Evolutionary conservation across 2,113 vertebrate species (phyloP).

Genomic region (Malurus cyaneus): DNA sequence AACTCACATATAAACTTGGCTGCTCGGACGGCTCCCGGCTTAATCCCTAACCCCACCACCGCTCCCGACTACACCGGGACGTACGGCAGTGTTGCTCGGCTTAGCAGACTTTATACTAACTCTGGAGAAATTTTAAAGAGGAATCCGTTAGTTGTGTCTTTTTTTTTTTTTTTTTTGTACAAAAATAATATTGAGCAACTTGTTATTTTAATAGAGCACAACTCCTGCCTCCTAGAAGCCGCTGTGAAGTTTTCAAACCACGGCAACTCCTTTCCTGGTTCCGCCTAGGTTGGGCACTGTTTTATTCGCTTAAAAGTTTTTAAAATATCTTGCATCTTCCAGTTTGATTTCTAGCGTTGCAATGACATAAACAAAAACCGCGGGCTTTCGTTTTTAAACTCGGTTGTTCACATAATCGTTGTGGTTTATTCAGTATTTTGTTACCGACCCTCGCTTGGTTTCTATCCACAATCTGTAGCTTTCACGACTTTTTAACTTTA

Average conservation of each 20-base stretch:
- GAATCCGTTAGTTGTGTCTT: slow-evolving; percentile 64
- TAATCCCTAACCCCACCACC: neutral
- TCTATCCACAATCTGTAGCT: slow-evolving; percentile 76
- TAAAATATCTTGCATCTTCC: slow-evolving; percentile 36
- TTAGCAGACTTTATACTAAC: slow-evolving; percentile 51
- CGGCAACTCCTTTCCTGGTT: neutral
- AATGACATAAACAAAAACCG: slow-evolving; percentile 51
- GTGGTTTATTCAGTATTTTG: slow-evolving; percentile 32
- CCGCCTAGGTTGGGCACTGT: slow-evolving; percentile 22
- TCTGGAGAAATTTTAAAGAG: slow-evolving; percentile 28
- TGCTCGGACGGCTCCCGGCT: neutral
- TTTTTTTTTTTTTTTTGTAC: slow-evolving; percentile 67
- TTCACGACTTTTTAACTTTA: neutral
- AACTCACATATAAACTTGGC: slow-evolving; percentile 88
- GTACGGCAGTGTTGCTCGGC: slow-evolving; percentile 47
- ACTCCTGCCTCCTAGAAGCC: slow-evolving; percentile 28
- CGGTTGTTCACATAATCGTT: slow-evolving; percentile 35
- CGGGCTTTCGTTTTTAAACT: slow-evolving; percentile 21
- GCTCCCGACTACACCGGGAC: slow-evolving; percentile 49
- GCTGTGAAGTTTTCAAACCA: slow-evolving; percentile 13
- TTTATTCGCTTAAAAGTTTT: slow-evolving; percentile 26
- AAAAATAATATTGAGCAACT: neutral
- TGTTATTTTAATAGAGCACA: slow-evolving; percentile 48
- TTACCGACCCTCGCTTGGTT: slow-evolving; percentile 72
- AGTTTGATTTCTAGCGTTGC: slow-evolving; percentile 54